phyloP scores from a whole-genome alignment of 2,113 vertebrate genomes.

The Eira barbara region DNA sequence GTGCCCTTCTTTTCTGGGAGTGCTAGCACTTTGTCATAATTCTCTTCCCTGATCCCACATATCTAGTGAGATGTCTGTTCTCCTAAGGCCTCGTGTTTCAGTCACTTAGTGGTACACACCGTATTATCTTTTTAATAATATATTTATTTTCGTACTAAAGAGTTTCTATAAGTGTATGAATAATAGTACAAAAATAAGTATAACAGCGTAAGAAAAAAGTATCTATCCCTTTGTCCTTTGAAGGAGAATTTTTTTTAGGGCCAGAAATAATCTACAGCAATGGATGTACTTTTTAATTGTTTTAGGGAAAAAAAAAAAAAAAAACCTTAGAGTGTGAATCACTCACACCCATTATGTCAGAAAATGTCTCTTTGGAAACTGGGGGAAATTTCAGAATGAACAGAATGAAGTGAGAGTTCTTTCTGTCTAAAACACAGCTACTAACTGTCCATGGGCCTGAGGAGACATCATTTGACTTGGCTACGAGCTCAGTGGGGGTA shows the following conservation, averaged over 20 bases:
- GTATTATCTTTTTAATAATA: neutral
- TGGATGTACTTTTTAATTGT: slow-evolving; percentile 22
- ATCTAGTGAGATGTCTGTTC: neutral
- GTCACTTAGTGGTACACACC: neutral
- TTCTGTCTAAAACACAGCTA: neutral
- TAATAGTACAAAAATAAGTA: neutral
- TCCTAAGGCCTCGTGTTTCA: neutral
- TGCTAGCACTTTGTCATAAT: neutral
- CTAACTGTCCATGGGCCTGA: neutral
- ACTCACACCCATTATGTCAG: neutral
- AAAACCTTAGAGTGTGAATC: neutral
- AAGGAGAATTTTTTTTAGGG: neutral
- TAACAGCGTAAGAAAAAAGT: neutral
- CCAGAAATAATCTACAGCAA: neutral
- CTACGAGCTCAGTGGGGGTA: neutral
- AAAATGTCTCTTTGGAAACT: neutral
- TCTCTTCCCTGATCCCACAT: neutral
- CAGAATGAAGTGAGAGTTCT: neutral
- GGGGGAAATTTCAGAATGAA: neutral
- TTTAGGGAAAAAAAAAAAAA: neutral
- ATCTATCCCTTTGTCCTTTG: neutral
- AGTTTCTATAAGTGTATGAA: neutral
- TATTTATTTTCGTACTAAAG: neutral
- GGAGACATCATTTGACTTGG: too few species aligned
- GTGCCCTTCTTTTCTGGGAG: neutral